Conservation (phyloP, 2,113 vertebrate genomes). For the Lamprologus callipterus region DNA sequence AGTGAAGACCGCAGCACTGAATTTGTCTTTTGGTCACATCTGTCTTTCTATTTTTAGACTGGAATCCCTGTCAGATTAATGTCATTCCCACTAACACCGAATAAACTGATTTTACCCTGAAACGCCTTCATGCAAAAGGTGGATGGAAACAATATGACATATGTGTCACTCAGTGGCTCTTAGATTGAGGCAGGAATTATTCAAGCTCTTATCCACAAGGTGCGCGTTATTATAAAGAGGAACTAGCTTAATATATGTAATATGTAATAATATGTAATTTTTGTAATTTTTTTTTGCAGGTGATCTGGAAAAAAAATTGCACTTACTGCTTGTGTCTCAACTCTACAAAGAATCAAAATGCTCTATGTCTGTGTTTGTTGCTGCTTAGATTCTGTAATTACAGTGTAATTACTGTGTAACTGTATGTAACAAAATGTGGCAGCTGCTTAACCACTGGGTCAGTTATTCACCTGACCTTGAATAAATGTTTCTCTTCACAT, state of each 20-base stretch:
- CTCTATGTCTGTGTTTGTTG: background rate
- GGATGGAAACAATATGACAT: background rate
- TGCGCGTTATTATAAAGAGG: background rate
- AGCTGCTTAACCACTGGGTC: conserved; percentile 14
- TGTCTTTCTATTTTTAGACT: conserved; percentile 32
- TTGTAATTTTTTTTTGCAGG: background rate
- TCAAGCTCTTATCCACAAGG: background rate
- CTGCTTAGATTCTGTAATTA: background rate
- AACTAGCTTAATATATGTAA: background rate
- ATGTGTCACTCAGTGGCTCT: background rate
- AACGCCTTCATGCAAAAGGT: background rate
- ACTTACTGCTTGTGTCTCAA: background rate
- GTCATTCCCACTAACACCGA: background rate
- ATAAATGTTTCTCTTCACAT: conserved; percentile 22
- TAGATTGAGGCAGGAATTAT: background rate
- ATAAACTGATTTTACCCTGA: conserved; percentile 8
- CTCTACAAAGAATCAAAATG: background rate
- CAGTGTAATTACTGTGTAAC: conserved; percentile 19
- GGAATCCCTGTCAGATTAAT: conserved; percentile 1
- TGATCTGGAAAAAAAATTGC: background rate
- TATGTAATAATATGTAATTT: too few species aligned
- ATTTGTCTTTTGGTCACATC: conserved; percentile 17
- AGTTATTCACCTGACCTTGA: conserved; percentile 19
- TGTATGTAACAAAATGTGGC: conserved; percentile 23
- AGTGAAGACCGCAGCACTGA: background rate